Evolutionary conservation across 2,888 invertebrate species (phyloP).

Genomic region (Oegoconia quadripuncta): DNA sequence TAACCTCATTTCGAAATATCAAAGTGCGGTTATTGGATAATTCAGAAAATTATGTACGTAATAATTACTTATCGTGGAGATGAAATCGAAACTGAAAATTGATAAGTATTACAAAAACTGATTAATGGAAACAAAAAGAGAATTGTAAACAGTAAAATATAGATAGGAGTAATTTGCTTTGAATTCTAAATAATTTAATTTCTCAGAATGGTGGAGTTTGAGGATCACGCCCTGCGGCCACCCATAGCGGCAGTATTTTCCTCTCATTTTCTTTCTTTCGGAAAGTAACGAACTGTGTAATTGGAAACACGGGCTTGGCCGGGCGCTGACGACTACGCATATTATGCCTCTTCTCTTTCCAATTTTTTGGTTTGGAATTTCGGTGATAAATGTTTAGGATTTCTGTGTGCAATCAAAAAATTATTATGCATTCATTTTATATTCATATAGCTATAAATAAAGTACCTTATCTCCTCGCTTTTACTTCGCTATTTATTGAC

Average conservation of each 20-base stretch:
- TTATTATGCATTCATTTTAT: conserved; percentile 1
- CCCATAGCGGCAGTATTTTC: conserved; percentile 47
- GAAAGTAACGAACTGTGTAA: conserved; percentile 70
- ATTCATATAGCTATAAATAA: too few relatives aligned
- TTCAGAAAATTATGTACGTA: background rate
- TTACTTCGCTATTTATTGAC: too few relatives aligned
- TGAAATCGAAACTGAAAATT: background rate
- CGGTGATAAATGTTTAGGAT: too few relatives aligned
- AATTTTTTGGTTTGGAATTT: conserved; percentile 31
- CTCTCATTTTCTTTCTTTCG: conserved; percentile 61
- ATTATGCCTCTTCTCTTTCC: conserved; percentile 34
- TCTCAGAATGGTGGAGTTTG: conserved; percentile 17
- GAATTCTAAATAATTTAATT: conserved; percentile 15
- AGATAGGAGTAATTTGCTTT: conserved; percentile 10
- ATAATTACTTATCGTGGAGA: background rate
- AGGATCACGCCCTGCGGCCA: conserved; percentile 36
- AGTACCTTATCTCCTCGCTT: too few relatives aligned
- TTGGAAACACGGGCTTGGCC: conserved; percentile 56
- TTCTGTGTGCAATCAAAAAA: background rate
- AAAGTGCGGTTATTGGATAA: too few relatives aligned
- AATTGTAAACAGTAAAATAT: conserved; percentile 1
- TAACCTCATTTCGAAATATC: too few relatives aligned
- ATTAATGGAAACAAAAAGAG: background rate
- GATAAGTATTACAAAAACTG: background rate
- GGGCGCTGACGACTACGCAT: conserved; percentile 44